A percentile compares a stretch with the other conserved stretches of the same genome.
phyloP scores from a whole-genome alignment of 2,797 vertebrate genomes.

The Leptodactylus fallax region DNA sequence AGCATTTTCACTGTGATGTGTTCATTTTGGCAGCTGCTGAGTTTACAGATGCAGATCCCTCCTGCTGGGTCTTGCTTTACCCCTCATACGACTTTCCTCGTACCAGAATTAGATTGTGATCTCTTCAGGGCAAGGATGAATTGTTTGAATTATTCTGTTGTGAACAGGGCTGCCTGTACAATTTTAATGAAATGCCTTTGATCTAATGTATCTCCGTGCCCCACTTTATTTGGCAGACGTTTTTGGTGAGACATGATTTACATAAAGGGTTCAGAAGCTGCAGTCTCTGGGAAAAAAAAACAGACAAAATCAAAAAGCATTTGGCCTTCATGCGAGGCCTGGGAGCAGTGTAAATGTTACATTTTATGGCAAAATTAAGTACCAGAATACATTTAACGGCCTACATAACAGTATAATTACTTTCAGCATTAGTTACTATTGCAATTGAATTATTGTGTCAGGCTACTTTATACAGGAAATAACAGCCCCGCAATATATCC shows the following conservation, averaged over 20 bases:
- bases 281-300: conserved; percentile 27
- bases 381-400: conserved; percentile 63
- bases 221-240: conserved; percentile 59
- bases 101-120: conserved; percentile 57
- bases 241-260: conserved; percentile 56
- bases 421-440: conserved; percentile 63
- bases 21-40: conserved; percentile 23
- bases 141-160: conserved; percentile 53
- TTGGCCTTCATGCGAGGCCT: conserved; percentile 57
- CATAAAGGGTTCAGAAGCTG: conserved; percentile 46
- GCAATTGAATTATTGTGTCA: conserved; percentile 54
- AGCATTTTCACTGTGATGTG: conserved; percentile 32
- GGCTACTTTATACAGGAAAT: conserved; percentile 45
- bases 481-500: conserved; percentile 18
- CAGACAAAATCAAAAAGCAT: conserved; percentile 45
- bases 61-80: conserved; percentile 34
- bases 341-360: conserved; percentile 63
- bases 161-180: conserved; percentile 47
- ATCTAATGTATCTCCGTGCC: conserved; percentile 59
- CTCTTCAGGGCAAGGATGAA: conserved; percentile 57
- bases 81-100: conserved; percentile 13
- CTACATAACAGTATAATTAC: conserved; percentile 63
- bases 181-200: conserved; percentile 61
- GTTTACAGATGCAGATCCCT: conserved; percentile 38
- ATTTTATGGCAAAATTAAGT: conserved; percentile 63